Evolutionary conservation across 2,113 vertebrate genomes (phyloP).

Genomic region (Polypterus senegalus): DNA sequence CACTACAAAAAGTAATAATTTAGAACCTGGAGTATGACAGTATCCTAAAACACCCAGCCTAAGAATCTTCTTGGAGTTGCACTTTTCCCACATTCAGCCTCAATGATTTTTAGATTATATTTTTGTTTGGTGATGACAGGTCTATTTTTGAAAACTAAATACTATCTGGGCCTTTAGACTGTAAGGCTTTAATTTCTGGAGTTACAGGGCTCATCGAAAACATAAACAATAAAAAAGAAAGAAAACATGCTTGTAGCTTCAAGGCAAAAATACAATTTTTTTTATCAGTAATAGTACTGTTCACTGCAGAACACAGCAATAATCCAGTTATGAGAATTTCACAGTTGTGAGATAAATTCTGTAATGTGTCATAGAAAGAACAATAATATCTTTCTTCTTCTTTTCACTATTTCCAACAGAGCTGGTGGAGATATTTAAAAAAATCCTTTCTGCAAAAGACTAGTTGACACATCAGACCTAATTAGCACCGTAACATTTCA

Average conservation of each 20-base stretch:
- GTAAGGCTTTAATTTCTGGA: too few relatives aligned
- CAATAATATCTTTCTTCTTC: constrained; percentile 16
- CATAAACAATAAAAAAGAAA: too few relatives aligned
- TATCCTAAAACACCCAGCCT: too few relatives aligned
- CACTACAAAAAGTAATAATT: too few relatives aligned
- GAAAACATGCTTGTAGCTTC: neutral
- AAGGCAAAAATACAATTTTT: neutral
- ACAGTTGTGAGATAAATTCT: constrained; percentile 45
- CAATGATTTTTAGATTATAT: too few relatives aligned
- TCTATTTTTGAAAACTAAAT: too few relatives aligned
- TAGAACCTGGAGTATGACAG: too few relatives aligned
- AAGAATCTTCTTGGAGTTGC: too few relatives aligned
- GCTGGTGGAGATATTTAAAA: constrained; percentile 16
- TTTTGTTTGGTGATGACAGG: too few relatives aligned
- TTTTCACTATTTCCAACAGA: constrained; percentile 17
- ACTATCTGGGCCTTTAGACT: too few relatives aligned
- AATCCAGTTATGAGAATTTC: constrained; percentile 60
- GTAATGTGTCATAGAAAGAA: constrained; percentile 37
- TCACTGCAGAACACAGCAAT: constrained; percentile 33
- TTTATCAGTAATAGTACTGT: constrained; percentile 27
- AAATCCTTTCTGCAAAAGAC: constrained; percentile 36
- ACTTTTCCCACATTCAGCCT: too few relatives aligned
- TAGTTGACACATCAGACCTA: constrained; percentile 18
- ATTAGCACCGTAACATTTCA: constrained; percentile 36
- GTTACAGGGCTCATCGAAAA: too few relatives aligned